Base-by-base conservation (phyloP, 2,888 invertebrate species). In the Hoplodrina ambigua region DNA sequence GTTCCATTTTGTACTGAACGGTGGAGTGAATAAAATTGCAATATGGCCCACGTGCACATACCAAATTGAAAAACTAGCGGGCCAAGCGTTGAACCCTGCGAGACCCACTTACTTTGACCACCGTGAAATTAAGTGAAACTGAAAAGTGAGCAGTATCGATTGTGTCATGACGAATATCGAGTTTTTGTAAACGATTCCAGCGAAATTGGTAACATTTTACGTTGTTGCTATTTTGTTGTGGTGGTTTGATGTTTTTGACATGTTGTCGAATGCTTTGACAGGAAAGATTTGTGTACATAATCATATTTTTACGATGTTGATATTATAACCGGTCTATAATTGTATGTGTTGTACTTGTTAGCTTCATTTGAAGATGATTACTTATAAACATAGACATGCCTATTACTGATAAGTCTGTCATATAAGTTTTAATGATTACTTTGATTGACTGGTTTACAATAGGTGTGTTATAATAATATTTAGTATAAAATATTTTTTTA, bases 11-110 rank as follows among this genome's bases (percentile, higher is more conserved):
- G 80, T 72, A 72, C 44, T 68, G 70, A 75, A 80, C 63, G 61
- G 69, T 72, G 81, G 81, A 85, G 85, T 86, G 86, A 86, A 89
- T 90, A 89, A 88, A 90, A 90, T 84, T 80, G 89, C 90, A 89
- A 90, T 89, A 90, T 87, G 80, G 44, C 76, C 76, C 81, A 85
- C 80, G 79, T 84, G 79, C 71, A 83, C 82, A 87, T 83, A 74
- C 72, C 83, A 78, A 88, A 89, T 89, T 90, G 89, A 89, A 89
- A 90, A 88, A 87, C 82, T 85, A 87, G 86, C 82, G 78, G 83
- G 72, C 85, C 86, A 75, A 85, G 80, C 64, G 55, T 52, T 41
- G 63, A 67, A 60, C 80, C 84, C 82, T 82, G 83, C 46, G 85
- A 80, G 75, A 86, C 79, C 84, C 86, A 85, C 85, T 88, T 87